Base-by-base conservation (phyloP, 1,140 invertebrate genomes). In the Theocolax elegans region DNA sequence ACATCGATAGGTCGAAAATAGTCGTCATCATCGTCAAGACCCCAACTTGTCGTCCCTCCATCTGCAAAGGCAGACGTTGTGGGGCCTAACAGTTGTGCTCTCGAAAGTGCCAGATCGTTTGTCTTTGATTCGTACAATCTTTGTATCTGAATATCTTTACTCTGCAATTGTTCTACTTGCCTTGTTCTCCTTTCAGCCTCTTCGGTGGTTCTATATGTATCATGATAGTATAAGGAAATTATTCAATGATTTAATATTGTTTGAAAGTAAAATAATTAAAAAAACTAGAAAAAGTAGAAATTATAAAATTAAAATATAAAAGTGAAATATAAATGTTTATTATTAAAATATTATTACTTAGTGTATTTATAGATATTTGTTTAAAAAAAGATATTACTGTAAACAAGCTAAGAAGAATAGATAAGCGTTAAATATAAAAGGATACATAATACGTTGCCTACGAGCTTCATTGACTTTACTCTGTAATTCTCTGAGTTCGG, bases 141-240 rank as follows among this genome's bases (percentile, higher is more conserved):
- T 73, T 88, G 85, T 68, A 91, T 80, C 69, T 90, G 87, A 23
- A 89, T 76, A 51, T 86, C 84, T 77, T 87, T 89, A 13, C 89
- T 90, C 75, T 88, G 83, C 10, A 90, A 79, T 19, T 85, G 78
- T 77, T 92, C 89, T 27, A 91, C 77, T 75, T 90, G 85, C 60
- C 88, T 84, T 54, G 79, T 85, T 72, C 91, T 81, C 62, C 90
- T 83, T 79, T 91, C 90, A 49, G 83, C 86, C 83, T 92, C 90
- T 69, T 89, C 89, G 38, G 78, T 75, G 42, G 89, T 90, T 81
- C 89, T 89, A 35, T 69, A 19, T 63, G 73, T 77, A 62, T 21
- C 17, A 1, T 29, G 42, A n/a, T n/a, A 54, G 72, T 75, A 76
- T 80, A 79, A 84, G 74, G 72, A 79, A 77, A 70, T 51, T 27